Conservation (phyloP, 2,888 invertebrate species). For the Parochlus steinenii region DNA sequence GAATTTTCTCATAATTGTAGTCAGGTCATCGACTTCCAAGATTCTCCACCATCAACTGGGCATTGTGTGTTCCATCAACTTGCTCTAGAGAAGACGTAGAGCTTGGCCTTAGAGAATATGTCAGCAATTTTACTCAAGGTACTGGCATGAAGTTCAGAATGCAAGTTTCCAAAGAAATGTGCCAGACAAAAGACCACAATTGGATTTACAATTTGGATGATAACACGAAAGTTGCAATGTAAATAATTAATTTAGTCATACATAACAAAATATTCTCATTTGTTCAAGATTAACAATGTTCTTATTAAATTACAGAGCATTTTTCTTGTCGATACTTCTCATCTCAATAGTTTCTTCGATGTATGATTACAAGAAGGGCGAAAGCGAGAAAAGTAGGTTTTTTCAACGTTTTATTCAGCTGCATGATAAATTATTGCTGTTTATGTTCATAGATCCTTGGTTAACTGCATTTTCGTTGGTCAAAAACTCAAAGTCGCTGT, state of each 20-base stretch:
- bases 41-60: conserved; percentile 50
- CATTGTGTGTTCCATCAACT: conserved; percentile 44
- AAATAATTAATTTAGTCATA: conserved; percentile 18
- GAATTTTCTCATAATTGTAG: conserved; percentile 28
- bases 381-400: conserved; percentile 2
- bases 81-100: conserved; percentile 42
- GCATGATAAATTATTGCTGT: neutral
- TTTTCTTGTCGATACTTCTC: conserved; percentile 29
- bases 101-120: conserved; percentile 33
- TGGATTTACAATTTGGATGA: conserved; percentile 23
- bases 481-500: conserved; percentile 37
- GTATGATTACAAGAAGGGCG: conserved; percentile 22
- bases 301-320: conserved; percentile 22
- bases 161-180: conserved; percentile 43
- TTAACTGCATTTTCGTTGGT: conserved; percentile 43
- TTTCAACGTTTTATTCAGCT: conserved; percentile 8
- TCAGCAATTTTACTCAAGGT: conserved; percentile 32
- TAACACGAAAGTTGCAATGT: conserved; percentile 35
- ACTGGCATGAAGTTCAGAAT: conserved; percentile 40
- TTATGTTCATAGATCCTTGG: conserved; percentile 33
- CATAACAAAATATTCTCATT: neutral
- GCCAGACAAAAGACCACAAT: conserved; percentile 30
- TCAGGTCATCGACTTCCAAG: conserved; percentile 53
- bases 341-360: conserved; percentile 23
- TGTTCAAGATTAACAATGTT: neutral